Percentiles rank a stretch among this genome's conserved stretches.
Conservation (phyloP, 2,888 invertebrate genomes). For the Cerceris rybyensis region DNA sequence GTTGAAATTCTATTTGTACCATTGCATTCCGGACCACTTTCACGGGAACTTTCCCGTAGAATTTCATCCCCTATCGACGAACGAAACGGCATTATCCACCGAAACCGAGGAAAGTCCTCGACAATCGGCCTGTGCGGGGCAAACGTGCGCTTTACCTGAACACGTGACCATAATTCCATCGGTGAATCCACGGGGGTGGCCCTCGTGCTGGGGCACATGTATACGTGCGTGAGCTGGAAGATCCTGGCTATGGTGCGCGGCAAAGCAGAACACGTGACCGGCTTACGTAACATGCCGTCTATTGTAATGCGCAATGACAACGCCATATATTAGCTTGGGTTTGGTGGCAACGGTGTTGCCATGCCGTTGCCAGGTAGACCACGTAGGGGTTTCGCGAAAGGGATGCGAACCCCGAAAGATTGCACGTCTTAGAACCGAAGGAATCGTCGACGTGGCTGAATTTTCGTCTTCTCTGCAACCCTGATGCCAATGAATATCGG, state of each 20-base stretch:
- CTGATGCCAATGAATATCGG: not conserved
- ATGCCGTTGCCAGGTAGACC: constrained; percentile 50
- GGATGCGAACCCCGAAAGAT: constrained; percentile 30
- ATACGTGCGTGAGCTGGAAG: constrained; percentile 58
- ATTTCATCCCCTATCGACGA: not conserved
- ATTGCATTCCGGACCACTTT: constrained; percentile 1
- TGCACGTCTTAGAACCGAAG: constrained; percentile 31
- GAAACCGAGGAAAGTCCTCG: constrained; percentile 50
- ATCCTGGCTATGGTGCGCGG: constrained; percentile 39
- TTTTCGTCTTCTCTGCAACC: not conserved
- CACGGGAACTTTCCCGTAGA: not conserved
- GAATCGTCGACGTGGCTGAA: constrained; percentile 45
- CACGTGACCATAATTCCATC: constrained; percentile 75
- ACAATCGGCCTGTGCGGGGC: constrained; percentile 58
- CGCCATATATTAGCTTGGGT: constrained; percentile 59
- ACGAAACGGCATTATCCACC: constrained; percentile 6
- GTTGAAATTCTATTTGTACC: constrained; percentile 11
- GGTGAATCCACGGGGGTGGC: constrained; percentile 14
- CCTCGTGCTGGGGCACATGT: constrained; percentile 48
- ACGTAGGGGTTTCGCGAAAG: constrained; percentile 18
- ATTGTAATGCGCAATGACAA: constrained; percentile 69
- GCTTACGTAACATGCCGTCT: constrained; percentile 67
- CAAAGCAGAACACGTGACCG: constrained; percentile 73
- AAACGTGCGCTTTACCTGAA: constrained; percentile 70
- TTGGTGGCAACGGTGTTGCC: constrained; percentile 48